Evolutionary conservation across 37 sponge, comb jelly and placozoan genomes (phyloP).

Genomic region (Aphrocallistes beatrix): DNA sequence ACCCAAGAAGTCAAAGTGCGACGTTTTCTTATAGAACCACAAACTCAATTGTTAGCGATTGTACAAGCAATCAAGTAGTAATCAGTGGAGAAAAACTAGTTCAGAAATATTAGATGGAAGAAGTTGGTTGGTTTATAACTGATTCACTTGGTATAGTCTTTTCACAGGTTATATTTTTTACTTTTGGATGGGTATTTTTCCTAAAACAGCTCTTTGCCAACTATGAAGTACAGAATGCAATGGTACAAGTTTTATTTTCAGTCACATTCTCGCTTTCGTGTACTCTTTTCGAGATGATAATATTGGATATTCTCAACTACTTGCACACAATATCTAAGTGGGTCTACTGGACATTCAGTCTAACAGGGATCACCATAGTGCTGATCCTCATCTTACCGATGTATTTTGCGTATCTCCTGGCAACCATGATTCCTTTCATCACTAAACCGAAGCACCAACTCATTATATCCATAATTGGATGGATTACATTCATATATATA

Average conservation of each 20-base stretch:
- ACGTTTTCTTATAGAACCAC: too few relatives aligned
- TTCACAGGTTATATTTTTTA: slow-evolving; percentile 72
- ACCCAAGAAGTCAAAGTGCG: too few relatives aligned
- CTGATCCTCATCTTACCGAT: slow-evolving; percentile 76
- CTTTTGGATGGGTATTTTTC: slow-evolving; percentile 91
- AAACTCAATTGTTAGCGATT: too few relatives aligned
- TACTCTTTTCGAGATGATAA: slow-evolving; percentile 95
- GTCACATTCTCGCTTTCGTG: slow-evolving; percentile 90
- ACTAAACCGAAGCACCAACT: slow-evolving; percentile 1
- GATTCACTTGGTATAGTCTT: slow-evolving; percentile 20
- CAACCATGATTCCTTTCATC: slow-evolving; percentile 27
- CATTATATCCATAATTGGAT: slow-evolving; percentile 30
- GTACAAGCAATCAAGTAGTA: too few relatives aligned
- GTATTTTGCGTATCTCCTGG: slow-evolving; percentile 51
- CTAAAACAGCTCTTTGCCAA: slow-evolving; percentile 84
- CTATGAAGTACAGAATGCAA: slow-evolving; percentile 83
- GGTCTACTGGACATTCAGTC: not conserved
- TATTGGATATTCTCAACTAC: slow-evolving; percentile 85
- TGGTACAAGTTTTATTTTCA: slow-evolving; percentile 74
- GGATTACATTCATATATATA: slow-evolving; percentile 74
- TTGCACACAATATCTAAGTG: slow-evolving; percentile 42
- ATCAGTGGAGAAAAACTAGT: too few relatives aligned
- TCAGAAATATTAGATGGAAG: too few relatives aligned
- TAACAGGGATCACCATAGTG: slow-evolving; percentile 45
- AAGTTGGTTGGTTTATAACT: not conserved